phyloP scores from a whole-genome alignment of 2,797 vertebrate species.

The Monodelphis domestica region DNA sequence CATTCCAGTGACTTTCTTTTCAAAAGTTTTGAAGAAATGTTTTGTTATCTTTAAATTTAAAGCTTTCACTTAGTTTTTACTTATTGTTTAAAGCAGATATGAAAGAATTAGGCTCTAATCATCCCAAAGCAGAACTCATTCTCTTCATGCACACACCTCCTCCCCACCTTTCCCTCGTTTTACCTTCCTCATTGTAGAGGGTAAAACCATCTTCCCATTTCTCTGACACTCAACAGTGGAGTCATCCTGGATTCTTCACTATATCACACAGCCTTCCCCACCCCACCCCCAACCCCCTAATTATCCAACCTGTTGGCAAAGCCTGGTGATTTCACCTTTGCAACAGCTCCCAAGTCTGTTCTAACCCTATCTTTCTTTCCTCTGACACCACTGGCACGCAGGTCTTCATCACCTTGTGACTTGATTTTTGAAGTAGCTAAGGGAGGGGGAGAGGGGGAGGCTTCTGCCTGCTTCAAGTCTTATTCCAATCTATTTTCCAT shows the following conservation, averaged over 20 bases:
- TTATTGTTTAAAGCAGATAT: background rate
- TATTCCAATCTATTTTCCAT: background rate
- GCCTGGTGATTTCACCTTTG: background rate
- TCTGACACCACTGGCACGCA: background rate
- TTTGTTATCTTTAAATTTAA: slow-evolving; percentile 46
- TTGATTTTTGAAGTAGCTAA: background rate
- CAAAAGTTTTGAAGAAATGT: slow-evolving; percentile 74
- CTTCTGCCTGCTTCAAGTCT: background rate
- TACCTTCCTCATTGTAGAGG: background rate
- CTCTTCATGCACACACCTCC: too few species aligned
- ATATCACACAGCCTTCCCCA: background rate
- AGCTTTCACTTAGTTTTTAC: accelerated
- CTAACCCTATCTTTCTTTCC: background rate
- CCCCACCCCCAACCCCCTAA: background rate
- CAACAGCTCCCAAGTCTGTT: background rate
- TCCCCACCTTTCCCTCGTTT: too few species aligned
- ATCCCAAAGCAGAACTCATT: background rate
- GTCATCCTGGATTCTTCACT: background rate
- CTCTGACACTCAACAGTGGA: background rate
- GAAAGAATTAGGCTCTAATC: background rate
- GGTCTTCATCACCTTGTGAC: background rate
- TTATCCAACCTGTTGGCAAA: background rate
- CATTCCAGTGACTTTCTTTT: slow-evolving; percentile 59
- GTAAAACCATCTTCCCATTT: background rate
- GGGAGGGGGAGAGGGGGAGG: too few species aligned